Conservation (phyloP, 2,113 vertebrate species). For the Carlito syrichta region DNA sequence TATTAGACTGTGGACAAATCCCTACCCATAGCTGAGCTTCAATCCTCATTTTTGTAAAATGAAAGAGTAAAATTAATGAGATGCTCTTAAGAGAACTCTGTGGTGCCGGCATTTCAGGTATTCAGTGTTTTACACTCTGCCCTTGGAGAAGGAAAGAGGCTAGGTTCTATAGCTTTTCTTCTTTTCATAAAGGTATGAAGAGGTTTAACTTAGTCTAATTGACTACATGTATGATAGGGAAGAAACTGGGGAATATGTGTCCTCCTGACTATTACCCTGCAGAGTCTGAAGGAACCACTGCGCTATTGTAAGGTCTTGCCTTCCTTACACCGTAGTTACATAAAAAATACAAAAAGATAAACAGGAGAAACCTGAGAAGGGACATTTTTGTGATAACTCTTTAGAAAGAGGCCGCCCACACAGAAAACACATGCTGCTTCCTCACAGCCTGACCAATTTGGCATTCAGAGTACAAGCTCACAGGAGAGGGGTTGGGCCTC, state of each 20-base stretch:
- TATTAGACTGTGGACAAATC: background rate
- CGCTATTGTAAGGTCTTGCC: background rate
- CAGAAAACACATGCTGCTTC: conserved; percentile 50
- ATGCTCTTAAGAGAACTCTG: background rate
- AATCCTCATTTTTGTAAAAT: background rate
- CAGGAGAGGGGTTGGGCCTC: conserved; percentile 56
- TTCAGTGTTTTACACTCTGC: no score
- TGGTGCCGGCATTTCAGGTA: background rate
- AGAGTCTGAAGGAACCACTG: background rate
- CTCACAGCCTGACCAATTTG: conserved; percentile 39
- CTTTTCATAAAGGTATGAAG: background rate
- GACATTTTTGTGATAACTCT: background rate
- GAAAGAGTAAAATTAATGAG: background rate
- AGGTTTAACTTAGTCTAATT: background rate
- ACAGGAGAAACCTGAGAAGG: background rate
- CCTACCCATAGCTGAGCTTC: background rate
- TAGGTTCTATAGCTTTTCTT: background rate
- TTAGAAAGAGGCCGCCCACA: background rate
- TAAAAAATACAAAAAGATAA: conserved; percentile 10
- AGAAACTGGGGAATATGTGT: background rate
- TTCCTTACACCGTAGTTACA: background rate
- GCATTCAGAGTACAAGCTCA: conserved; percentile 24
- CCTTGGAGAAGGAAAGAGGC: background rate
- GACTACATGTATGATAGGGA: background rate
- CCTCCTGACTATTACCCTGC: no score